Conservation (phyloP, 2,113 vertebrate genomes). For the Dipodomys spectabilis region DNA sequence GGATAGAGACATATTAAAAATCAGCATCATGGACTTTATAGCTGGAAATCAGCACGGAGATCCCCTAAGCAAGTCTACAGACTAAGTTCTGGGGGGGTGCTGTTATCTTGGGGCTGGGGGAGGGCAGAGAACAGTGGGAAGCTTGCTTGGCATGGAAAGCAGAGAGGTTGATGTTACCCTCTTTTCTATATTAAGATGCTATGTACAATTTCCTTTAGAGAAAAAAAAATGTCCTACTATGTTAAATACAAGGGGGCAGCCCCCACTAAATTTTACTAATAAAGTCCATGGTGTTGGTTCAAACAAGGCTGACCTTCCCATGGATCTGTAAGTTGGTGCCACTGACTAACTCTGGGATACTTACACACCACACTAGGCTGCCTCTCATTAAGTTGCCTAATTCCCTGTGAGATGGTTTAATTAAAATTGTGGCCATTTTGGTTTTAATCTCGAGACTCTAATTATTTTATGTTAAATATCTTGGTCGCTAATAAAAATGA, state of each 20-base stretch:
- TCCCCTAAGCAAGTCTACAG: background rate
- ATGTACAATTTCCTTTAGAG: background rate
- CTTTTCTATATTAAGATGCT: background rate
- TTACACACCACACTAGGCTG: background rate
- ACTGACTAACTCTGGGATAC: background rate
- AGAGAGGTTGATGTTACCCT: background rate
- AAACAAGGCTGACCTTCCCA: background rate
- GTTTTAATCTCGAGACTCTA: slow-evolving; percentile 70
- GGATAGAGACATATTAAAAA: background rate
- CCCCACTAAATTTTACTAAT: no score
- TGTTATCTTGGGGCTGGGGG: background rate
- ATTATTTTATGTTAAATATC: slow-evolving; percentile 72
- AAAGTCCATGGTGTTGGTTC: background rate
- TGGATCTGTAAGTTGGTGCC: background rate
- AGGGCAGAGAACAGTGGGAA: fast-evolving
- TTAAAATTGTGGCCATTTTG: slow-evolving; percentile 57
- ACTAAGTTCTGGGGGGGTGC: background rate
- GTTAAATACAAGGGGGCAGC: background rate
- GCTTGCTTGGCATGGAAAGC: background rate
- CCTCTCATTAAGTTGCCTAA: slow-evolving; percentile 51
- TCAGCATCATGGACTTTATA: slow-evolving; percentile 25
- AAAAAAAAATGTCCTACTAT: background rate
- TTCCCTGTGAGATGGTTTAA: slow-evolving; percentile 57
- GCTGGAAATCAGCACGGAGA: background rate
- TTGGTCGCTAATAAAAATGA: slow-evolving; percentile 66